Evolutionary conservation across 2,113 vertebrate genomes (phyloP), one percentile per base, ranked within the genome.

Genomic region (Opisthocomus hoazin): DNA sequence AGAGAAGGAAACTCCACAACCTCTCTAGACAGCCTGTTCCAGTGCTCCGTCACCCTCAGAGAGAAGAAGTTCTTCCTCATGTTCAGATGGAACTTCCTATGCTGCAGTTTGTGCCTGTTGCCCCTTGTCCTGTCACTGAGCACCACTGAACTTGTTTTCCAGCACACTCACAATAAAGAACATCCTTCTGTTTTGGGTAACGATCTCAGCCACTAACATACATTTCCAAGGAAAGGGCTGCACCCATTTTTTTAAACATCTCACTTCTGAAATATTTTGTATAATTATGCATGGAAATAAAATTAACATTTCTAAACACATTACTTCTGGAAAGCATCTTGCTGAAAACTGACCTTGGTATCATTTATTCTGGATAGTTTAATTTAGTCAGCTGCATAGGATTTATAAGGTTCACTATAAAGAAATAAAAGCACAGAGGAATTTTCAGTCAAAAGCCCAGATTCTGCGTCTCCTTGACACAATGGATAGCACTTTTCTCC

Each of bases 111-210:
- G n/a, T n/a, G n/a, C n/a, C n/a, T n/a, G n/a, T n/a, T n/a, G n/a
- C n/a, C n/a, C n/a, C n/a, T n/a, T n/a, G n/a, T n/a, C n/a, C n/a
- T n/a, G n/a, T n/a, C n/a, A n/a, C n/a, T n/a, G n/a, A n/a, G n/a
- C n/a, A n/a, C n/a, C n/a, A n/a, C n/a, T n/a, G n/a, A n/a, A 21
- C 57, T 94, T 91, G 89, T 96, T 88, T 94, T 88, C 23, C 26
- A 88, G 34, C 14, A 61, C 3, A 8, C 24, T 86, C 14, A 61
- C 3, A 8, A 22, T 86, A 74, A 93, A 81, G 48, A 94, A 74
- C 32, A 78, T 94, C 70, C 76, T 94, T 81, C 91, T 96, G 78
- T 81, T 94, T 96, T 96, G 68, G 64, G 21, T 89, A 97, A 95
- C 79, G 30, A 8, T 77, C 66, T 95, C 50, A 89, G 78, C 73